Conservation (phyloP, 2,888 invertebrate species). For the Pristionchus entomophagus region DNA sequence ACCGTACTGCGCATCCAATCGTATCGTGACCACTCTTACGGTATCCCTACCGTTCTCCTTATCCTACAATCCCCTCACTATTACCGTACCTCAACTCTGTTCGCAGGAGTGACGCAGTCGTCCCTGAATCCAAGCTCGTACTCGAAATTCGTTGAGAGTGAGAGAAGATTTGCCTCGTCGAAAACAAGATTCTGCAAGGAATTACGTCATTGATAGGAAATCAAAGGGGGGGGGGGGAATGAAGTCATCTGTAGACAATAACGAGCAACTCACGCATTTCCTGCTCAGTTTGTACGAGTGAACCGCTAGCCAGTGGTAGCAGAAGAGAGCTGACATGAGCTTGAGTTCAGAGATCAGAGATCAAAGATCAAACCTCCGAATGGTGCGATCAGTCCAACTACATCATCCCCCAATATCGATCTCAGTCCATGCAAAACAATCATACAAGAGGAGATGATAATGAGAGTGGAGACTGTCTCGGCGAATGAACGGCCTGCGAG, state of each 20-base stretch:
- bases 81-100: background rate
- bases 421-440: background rate
- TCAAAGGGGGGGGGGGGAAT: no score
- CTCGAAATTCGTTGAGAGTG: slow-evolving; percentile 10
- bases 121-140: slow-evolving; percentile 21
- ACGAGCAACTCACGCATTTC: background rate
- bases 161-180: slow-evolving; percentile 32
- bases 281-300: slow-evolving; percentile 28
- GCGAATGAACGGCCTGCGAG: background rate
- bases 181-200: background rate
- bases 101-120: slow-evolving; percentile 1
- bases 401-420: background rate
- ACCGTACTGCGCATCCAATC: no score
- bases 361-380: background rate
- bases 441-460: background rate
- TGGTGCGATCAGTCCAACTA: background rate
- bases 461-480: background rate
- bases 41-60: background rate
- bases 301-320: background rate
- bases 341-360: background rate
- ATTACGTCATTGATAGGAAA: background rate
- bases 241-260: background rate
- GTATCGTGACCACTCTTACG: background rate
- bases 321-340: background rate
- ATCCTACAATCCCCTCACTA: no score